These are phyloP conservation scores for Caenorhabditis zanzibari DNA, from an alignment of 2,888 invertebrate genomes.

Conservation along the genomic window DNA sequence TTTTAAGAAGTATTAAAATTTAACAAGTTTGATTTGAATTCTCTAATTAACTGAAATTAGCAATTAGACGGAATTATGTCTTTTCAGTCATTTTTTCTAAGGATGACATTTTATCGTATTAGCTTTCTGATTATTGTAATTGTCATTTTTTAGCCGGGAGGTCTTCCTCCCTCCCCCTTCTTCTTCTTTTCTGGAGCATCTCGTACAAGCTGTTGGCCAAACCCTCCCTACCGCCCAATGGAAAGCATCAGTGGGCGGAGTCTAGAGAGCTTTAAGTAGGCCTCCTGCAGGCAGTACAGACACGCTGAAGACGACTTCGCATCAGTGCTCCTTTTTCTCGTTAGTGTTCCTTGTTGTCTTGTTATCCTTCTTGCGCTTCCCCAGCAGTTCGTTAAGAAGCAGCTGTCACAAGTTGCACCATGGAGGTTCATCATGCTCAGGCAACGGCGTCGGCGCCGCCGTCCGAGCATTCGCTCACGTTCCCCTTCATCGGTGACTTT, in stretches of 20 bases:
- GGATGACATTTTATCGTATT: no score
- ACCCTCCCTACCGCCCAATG: constrained; percentile 39
- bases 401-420: constrained; percentile 64
- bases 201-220: constrained; percentile 18
- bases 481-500: constrained; percentile 65
- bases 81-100: no score
- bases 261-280: constrained; percentile 42
- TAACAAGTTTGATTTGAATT: no score
- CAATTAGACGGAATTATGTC: no score
- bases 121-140: no score
- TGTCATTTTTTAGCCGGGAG: constrained; percentile 1
- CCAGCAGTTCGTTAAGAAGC: constrained; percentile 56
- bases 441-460: constrained; percentile 35
- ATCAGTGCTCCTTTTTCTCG: constrained; percentile 45
- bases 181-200: constrained; percentile 4
- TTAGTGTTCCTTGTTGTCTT: constrained; percentile 66
- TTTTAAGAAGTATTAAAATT: no score
- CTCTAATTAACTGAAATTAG: no score
- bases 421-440: constrained; percentile 73
- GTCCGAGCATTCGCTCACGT: constrained; percentile 43
- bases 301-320: constrained; percentile 4
- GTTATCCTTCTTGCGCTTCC: constrained; percentile 43
- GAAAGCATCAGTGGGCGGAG: constrained; percentile 51
- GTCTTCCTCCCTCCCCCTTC: no score
- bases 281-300: constrained; percentile 25